Evolutionary conservation across 35 echinoderm and acorn worm species (phyloP), one percentile per base, ranked within the genome.

Genomic region (Ophioderma brevispina): DNA sequence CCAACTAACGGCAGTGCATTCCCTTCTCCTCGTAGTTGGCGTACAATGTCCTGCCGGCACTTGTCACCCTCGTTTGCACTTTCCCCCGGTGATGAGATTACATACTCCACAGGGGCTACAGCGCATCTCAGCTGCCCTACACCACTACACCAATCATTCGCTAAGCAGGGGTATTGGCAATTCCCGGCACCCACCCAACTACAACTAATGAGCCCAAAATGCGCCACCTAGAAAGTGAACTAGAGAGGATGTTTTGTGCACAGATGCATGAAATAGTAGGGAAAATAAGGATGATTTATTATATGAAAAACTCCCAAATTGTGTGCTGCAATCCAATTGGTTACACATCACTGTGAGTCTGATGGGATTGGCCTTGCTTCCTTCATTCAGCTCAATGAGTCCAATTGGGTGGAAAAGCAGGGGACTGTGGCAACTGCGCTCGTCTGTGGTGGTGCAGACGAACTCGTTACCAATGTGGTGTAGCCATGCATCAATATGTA

Each of bases 401-500:
- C n/a, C 59, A 70, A 25, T 70, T 70, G 59, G 59, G 59, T 70
- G 59, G 10, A 70, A 70, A 25, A 70, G 23, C 28, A 46, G 59
- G n/a, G 28, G 59, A 15, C 1, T 25, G n/a, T 70, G 59, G 59
- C 59, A 70, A 70, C 59, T 25, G 59, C 23, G 23, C 59, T 70
- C 59, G 10, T 70, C 1, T 70, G 59, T 70, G 59, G 59, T 70
- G 59, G 59, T 70, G 59, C 1, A 13, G 15, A 15, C 5, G 2
- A 13, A 70, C 59, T 25, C 59, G 59, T 70, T 70, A 70, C 59
- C 59, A 70, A 70, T 25, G 28, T 70, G 59, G 59, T 70, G 15
- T 70, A 70, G 15, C 59, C 59, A 70, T 70, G 59, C 59, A 70
- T 70, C 59, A 70, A 70, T 70, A 70, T 70, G 59, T 70, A 70